These are phyloP conservation scores for Cryptophagus acutangulus DNA, from an alignment of 2,888 invertebrate genomes.

Conservation along the genomic window DNA sequence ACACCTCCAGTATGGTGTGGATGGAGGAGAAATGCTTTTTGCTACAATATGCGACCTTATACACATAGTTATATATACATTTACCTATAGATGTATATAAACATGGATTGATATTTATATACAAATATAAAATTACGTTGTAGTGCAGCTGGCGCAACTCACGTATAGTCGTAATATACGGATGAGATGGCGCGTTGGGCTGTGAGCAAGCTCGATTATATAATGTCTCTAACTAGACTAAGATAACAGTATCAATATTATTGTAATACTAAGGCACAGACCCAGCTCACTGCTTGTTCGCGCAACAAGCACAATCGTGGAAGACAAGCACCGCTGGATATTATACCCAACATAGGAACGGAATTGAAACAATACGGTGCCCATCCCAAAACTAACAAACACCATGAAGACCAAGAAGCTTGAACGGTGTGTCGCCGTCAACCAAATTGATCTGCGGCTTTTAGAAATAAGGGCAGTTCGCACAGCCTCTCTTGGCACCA, in stretches of 20 bases:
- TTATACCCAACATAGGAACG: slow-evolving; percentile 48
- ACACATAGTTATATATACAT: slow-evolving; percentile 16
- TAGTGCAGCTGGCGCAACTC: slow-evolving; percentile 35
- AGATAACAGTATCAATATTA: slow-evolving; percentile 48
- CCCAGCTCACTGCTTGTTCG: slow-evolving; percentile 49
- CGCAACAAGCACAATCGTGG: slow-evolving; percentile 46
- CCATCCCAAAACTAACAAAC: no score
- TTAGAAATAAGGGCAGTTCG: slow-evolving; percentile 21
- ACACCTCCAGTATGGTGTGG: slow-evolving; percentile 3
- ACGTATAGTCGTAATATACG: slow-evolving; percentile 26
- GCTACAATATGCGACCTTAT: slow-evolving; percentile 17
- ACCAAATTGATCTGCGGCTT: slow-evolving; percentile 17
- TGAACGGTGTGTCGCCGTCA: slow-evolving; percentile 29
- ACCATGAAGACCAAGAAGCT: slow-evolving; percentile 14
- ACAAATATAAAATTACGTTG: slow-evolving; percentile 32
- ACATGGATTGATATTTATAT: slow-evolving; percentile 38
- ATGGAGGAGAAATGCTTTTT: slow-evolving; percentile 15
- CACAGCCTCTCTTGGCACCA: slow-evolving; percentile 39
- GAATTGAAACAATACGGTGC: slow-evolving; percentile 42
- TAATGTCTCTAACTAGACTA: slow-evolving; percentile 40
- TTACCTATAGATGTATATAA: no score
- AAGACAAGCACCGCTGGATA: slow-evolving; percentile 50
- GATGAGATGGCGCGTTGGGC: slow-evolving; percentile 41
- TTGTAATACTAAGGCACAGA: slow-evolving; percentile 52
- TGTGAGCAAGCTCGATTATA: slow-evolving; percentile 47